Evolutionary conservation across 2,888 invertebrate species (phyloP), one percentile per base, ranked within the genome.

Genomic region (Philonicus albiceps): DNA sequence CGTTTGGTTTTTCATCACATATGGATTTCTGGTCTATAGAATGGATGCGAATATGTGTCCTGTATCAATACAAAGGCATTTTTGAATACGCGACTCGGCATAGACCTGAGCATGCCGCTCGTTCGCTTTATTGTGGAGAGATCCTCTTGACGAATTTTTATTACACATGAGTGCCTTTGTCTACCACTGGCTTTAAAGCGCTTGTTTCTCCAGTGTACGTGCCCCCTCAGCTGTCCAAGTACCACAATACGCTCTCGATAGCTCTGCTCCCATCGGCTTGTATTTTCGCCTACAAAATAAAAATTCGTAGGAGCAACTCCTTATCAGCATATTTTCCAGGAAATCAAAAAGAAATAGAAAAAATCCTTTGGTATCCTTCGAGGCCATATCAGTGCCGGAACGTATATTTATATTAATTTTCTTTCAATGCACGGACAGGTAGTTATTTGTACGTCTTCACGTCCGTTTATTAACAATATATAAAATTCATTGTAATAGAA

Each of bases 1-100:
- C 83, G 83, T 83, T 72, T 83, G 72, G 83, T 83, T 83, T 83
- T 83, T 83, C 83, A 83, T 83, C 83, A 83, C 83, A 83, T 83
- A 83, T 83, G 64, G 64, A 83, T 83, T 83, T 83, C 72, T 83
- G 83, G 83, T 83, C 83, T 72, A 83, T 72, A 22, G 37, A 83
- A 83, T 31, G 34, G 30, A 64, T 64, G 27, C 49, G 80, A 80
- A 80, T 80, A 80, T 80, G 80, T 80, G 80, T 80, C 49, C 49
- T 43, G 49, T 80, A 80, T 80, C 80, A 80, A 80, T 80, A 80
- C 80, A 43, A 80, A 80, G 53, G 49, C 80, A 30, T 53, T 80
- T 80, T 80, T 80, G 80, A 80, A 80, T 80, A 80, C 80, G 80
- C 80, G 49, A 80, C 22, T n/a, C 53, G 43, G 80, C 80, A 53